These are phyloP conservation scores for Vulpes ferrilata DNA, from an alignment of 2,113 vertebrate species.

Conservation along the genomic window DNA sequence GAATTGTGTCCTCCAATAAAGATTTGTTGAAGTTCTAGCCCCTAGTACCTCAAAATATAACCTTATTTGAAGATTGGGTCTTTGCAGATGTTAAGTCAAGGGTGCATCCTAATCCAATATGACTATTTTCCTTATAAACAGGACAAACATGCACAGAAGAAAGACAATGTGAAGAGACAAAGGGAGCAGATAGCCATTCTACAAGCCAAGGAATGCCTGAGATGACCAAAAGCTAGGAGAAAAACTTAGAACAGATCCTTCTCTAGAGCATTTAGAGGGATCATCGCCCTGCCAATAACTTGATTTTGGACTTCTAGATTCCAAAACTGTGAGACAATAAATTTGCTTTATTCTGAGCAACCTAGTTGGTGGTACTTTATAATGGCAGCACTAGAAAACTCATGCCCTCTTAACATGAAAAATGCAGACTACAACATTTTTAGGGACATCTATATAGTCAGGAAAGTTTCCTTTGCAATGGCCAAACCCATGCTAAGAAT, in stretches of 20 bases:
- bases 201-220: neutral
- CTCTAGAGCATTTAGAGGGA: neutral
- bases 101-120: neutral
- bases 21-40: neutral
- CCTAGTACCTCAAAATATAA: neutral
- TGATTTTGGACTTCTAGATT: neutral
- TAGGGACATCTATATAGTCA: neutral
- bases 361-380: neutral
- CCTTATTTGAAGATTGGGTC: slow-evolving; percentile 1
- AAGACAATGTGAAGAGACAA: neutral
- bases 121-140: neutral
- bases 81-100: neutral
- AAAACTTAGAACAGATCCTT: neutral
- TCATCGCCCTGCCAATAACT: neutral
- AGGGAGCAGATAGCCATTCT: neutral
- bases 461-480: neutral
- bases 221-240: neutral
- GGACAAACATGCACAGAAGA: neutral
- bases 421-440: neutral
- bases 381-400: neutral
- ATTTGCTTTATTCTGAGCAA: neutral
- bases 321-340: neutral
- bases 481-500: neutral
- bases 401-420: neutral
- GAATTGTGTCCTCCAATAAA: neutral